phyloP scores from a whole-genome alignment of 2,888 invertebrate genomes.

The Trachelus troglodyta region DNA sequence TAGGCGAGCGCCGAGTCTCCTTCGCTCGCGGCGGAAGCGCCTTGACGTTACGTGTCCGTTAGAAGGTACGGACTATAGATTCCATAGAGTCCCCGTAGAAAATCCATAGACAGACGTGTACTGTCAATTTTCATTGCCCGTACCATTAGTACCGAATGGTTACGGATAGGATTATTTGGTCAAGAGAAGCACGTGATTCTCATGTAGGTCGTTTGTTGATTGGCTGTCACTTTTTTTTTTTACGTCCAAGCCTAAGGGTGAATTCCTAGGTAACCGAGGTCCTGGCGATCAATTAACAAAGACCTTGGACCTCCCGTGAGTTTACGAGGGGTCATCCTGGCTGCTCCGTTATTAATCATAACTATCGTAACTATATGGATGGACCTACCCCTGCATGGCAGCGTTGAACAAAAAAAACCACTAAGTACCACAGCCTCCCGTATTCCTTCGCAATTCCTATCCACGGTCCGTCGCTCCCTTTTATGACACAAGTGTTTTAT shows the following conservation, averaged over 20 bases:
- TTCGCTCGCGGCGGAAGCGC: background rate
- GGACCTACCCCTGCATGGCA: background rate
- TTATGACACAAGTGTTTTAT: conserved; percentile 34
- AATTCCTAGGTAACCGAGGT: background rate
- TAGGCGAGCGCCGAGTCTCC: conserved; percentile 1
- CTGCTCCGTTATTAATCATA: conserved; percentile 45
- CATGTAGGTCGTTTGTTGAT: background rate
- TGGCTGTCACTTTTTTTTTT: background rate
- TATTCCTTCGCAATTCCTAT: background rate
- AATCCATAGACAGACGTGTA: background rate
- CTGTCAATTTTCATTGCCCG: background rate
- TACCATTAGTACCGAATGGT: background rate
- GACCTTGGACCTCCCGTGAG: conserved; percentile 38
- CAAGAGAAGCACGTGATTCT: background rate
- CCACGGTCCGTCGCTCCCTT: conserved; percentile 31
- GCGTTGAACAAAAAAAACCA: background rate
- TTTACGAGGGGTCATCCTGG: conserved; percentile 40
- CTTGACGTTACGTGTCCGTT: background rate
- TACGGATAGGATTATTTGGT: background rate
- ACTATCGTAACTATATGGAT: background rate
- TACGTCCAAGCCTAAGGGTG: background rate
- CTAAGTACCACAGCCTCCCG: background rate
- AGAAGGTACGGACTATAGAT: background rate
- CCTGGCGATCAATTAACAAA: conserved; percentile 40
- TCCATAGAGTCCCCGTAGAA: background rate